These are phyloP conservation scores for Netelia fuscicornis DNA, from an alignment of 2,888 invertebrate genomes.

Conservation along the genomic window DNA sequence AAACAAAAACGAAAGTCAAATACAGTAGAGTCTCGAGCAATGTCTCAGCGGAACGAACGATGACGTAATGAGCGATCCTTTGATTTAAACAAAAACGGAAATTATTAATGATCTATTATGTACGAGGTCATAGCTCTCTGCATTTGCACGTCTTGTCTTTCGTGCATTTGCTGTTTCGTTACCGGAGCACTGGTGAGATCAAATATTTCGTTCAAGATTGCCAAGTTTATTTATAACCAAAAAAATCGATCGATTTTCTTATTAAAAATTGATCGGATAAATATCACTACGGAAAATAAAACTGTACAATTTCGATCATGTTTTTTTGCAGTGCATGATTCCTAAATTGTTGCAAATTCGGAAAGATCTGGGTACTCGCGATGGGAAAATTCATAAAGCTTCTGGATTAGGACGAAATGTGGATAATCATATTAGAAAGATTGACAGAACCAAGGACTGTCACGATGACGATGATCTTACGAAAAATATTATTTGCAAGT, in stretches of 20 bases:
- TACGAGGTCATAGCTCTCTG: conserved; percentile 71
- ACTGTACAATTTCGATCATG: not conserved
- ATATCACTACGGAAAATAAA: not conserved
- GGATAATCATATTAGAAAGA: not conserved
- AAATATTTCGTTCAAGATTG: not conserved
- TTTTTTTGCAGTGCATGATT: conserved; percentile 48
- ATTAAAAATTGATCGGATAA: not conserved
- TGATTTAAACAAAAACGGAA: conserved; percentile 30
- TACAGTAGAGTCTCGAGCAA: no score
- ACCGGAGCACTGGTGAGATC: conserved; percentile 72
- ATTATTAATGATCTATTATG: conserved; percentile 61
- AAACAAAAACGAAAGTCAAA: no score
- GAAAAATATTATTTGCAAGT: conserved; percentile 34
- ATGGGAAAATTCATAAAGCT: not conserved
- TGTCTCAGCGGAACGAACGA: not conserved
- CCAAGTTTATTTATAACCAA: conserved; percentile 10
- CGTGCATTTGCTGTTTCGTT: conserved; percentile 72
- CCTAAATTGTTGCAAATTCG: conserved; percentile 60
- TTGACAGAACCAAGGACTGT: not conserved
- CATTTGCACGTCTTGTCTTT: conserved; percentile 72
- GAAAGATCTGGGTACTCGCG: conserved; percentile 26
- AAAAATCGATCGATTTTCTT: not conserved
- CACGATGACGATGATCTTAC: conserved; percentile 19
- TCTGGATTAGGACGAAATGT: not conserved
- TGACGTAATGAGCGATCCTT: not conserved